Conservation (phyloP, 92 coral and sea anemone genomes). For the Meandrina meandrites region DNA sequence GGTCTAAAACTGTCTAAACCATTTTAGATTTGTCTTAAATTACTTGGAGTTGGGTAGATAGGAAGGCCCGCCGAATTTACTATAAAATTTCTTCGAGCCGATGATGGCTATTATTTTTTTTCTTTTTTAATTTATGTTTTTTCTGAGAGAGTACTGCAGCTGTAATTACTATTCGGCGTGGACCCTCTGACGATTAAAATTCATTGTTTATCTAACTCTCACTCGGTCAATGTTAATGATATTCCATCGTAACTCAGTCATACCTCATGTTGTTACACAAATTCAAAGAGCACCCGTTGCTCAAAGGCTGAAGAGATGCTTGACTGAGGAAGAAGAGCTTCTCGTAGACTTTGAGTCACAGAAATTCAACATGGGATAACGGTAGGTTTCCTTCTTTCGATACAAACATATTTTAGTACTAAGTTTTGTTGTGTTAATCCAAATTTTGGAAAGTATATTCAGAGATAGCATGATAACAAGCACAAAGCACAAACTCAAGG, state of each 20-base stretch:
- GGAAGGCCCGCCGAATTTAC: neutral
- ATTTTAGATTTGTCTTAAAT: neutral
- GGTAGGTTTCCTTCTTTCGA: neutral
- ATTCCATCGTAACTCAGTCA: conserved; percentile 17
- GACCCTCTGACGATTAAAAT: conserved; percentile 2
- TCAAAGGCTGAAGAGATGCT: neutral
- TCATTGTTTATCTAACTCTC: conserved; percentile 34
- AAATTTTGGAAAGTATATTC: neutral
- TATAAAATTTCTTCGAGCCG: neutral
- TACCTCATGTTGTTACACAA: conserved; percentile 10
- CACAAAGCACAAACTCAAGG: neutral
- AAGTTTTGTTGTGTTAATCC: neutral
- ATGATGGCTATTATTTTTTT: neutral
- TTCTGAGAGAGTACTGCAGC: neutral
- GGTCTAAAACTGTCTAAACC: neutral
- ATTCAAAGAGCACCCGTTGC: neutral
- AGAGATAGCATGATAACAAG: neutral
- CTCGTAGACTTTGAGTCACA: neutral
- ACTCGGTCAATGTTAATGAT: conserved; percentile 50
- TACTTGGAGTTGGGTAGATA: neutral
- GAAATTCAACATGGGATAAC: neutral
- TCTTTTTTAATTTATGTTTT: neutral
- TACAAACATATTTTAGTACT: neutral
- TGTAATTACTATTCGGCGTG: conserved; percentile 10
- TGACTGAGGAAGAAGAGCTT: neutral